These are phyloP conservation scores for Mormyrops boulengeri DNA, from an alignment of 2,797 vertebrate genomes.

Conservation along the genomic window DNA sequence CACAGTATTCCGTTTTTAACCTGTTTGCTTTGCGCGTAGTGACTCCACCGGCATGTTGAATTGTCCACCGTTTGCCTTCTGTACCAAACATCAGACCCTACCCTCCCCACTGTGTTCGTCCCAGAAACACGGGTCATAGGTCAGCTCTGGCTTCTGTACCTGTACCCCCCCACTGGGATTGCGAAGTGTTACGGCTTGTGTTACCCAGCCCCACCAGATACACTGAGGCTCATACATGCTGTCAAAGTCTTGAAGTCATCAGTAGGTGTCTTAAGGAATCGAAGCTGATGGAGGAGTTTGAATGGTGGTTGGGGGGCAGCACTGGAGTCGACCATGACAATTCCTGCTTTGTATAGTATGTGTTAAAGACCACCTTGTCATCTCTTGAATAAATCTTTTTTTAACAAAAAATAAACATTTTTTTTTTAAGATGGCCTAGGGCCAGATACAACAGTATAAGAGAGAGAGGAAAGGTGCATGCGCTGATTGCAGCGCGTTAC, in stretches of 20 bases:
- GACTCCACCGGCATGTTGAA: constrained; percentile 26
- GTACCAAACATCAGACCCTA: background rate
- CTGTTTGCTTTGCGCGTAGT: background rate
- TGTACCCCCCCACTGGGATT: background rate
- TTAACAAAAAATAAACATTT: constrained; percentile 27
- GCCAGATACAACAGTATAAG: background rate
- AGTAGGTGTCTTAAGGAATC: background rate
- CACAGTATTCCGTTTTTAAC: constrained; percentile 1
- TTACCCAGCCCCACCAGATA: background rate
- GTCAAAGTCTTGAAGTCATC: background rate
- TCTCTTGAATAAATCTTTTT: constrained; percentile 54
- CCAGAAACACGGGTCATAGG: background rate
- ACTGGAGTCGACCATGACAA: background rate
- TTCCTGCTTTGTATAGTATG: constrained; percentile 40
- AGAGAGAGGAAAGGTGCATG: background rate
- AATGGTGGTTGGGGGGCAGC: background rate
- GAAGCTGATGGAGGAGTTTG: background rate
- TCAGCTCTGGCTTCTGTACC: background rate
- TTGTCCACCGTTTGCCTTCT: background rate
- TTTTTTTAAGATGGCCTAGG: background rate
- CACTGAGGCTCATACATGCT: background rate
- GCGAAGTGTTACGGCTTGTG: background rate
- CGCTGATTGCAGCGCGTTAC: background rate
- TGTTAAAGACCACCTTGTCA: constrained; percentile 41
- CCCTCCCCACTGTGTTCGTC: background rate